A percentile compares a stretch with the other conserved stretches of the same genome.
Evolutionary conservation across 2,888 invertebrate species (phyloP).

Genomic region (Imbricaverruca yamaguchii): DNA sequence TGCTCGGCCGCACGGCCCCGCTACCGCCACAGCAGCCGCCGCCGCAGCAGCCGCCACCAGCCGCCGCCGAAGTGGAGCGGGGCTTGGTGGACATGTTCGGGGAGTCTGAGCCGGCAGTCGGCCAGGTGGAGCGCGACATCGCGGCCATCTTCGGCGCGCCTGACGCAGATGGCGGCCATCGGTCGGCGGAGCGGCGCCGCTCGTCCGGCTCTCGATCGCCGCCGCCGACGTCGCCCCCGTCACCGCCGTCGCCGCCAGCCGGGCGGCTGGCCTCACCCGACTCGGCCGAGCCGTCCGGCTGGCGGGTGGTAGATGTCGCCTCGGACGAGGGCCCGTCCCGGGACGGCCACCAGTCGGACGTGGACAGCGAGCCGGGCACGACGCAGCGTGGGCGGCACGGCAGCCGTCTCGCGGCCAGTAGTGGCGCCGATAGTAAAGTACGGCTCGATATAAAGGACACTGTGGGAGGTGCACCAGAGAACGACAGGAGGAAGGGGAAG

Average conservation of each 20-base stretch:
- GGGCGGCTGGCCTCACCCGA: constrained; percentile 25
- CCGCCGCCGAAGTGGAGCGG: neutral
- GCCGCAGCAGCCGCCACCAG: neutral
- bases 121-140: neutral
- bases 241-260: constrained; percentile 27
- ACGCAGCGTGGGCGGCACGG: neutral
- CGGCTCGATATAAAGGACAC: neutral
- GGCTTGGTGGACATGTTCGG: neutral
- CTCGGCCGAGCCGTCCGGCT: constrained; percentile 22
- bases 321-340: neutral
- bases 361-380: neutral
- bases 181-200: neutral
- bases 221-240: neutral
- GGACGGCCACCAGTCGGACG: neutral
- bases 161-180: neutral
- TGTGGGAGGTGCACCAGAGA: neutral
- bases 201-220: neutral
- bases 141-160: neutral
- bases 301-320: neutral
- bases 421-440: neutral
- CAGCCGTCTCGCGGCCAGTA: neutral
- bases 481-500: neutral
- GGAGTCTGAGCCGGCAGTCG: neutral
- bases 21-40: neutral
- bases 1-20: neutral